These are phyloP conservation scores for Dicranocentrus wangi DNA, from an alignment of 2,888 invertebrate species.

Conservation along the genomic window DNA sequence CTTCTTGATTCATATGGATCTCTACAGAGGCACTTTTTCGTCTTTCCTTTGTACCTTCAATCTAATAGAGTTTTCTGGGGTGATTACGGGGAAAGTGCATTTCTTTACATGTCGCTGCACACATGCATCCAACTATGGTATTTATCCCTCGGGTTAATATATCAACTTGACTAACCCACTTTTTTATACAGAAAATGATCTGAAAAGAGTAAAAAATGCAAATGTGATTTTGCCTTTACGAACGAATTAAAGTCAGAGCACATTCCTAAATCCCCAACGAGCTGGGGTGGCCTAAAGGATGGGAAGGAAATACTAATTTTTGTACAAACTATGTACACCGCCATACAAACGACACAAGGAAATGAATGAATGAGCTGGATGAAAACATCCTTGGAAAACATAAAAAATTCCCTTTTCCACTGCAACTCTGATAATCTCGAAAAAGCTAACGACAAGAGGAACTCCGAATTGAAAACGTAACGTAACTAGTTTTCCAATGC, in stretches of 20 bases:
- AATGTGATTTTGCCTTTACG: not conserved
- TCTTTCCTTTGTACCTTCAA: no score
- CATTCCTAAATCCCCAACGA: slow-evolving; percentile 6
- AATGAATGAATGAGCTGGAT: slow-evolving; percentile 30
- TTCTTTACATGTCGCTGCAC: no score
- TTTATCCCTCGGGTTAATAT: no score
- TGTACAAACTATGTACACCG: not conserved
- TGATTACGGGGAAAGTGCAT: no score
- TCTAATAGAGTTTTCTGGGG: no score
- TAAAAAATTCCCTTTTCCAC: slow-evolving; percentile 13
- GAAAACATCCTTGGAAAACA: slow-evolving; percentile 27
- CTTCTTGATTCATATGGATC: no score
- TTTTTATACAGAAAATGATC: slow-evolving; percentile 22
- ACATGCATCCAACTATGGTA: no score
- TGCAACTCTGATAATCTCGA: slow-evolving; percentile 8
- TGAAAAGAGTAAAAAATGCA: not conserved
- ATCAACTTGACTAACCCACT: slow-evolving; percentile 13
- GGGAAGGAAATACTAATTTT: slow-evolving; percentile 12
- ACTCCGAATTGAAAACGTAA: slow-evolving; percentile 12
- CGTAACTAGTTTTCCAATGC: slow-evolving; percentile 27
- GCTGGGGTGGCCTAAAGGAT: not conserved
- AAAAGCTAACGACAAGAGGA: slow-evolving; percentile 9
- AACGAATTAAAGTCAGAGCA: not conserved
- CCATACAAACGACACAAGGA: not conserved
- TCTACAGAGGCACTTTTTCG: no score